Percentiles rank a stretch among this genome's conserved stretches.
phyloP scores from a whole-genome alignment of 2,888 invertebrate genomes.

The Rhagophthalmus giganteus region DNA sequence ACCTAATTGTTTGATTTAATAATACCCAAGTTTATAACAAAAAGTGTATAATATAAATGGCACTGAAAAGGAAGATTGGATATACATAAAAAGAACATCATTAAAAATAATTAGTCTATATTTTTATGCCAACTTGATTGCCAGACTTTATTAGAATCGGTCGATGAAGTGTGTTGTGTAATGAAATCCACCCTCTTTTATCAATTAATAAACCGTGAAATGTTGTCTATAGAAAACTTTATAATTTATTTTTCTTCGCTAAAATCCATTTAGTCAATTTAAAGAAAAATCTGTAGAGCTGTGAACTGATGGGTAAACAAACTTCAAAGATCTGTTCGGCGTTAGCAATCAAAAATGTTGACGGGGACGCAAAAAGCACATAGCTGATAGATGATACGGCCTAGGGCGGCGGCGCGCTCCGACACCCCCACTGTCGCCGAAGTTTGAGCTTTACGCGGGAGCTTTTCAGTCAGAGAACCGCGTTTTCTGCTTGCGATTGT shows the following conservation, averaged over 20 bases:
- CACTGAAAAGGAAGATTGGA: too few relatives aligned
- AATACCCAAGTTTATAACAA: too few relatives aligned
- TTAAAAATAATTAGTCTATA: not conserved
- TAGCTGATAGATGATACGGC: conserved; percentile 46
- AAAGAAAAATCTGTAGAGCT: conserved; percentile 16
- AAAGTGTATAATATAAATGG: too few relatives aligned
- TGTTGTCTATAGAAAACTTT: not conserved
- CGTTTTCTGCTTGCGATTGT: conserved; percentile 29
- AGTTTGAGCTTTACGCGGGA: conserved; percentile 40
- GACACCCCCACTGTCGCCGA: conserved; percentile 33
- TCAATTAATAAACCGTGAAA: not conserved
- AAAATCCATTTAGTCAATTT: conserved; percentile 3
- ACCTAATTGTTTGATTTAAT: too few relatives aligned
- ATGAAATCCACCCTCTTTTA: not conserved
- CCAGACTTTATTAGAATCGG: not conserved
- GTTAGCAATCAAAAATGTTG: conserved; percentile 51
- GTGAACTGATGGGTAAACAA: conserved; percentile 22
- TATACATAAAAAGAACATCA: not conserved
- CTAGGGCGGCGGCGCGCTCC: conserved; percentile 46
- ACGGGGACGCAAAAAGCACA: conserved; percentile 48
- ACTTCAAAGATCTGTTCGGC: conserved; percentile 37
- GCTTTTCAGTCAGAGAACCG: conserved; percentile 38
- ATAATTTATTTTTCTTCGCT: conserved; percentile 3
- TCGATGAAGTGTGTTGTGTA: not conserved
- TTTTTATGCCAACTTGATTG: not conserved